These are phyloP conservation scores for Pomphorhynchus laevis DNA, from an alignment of 1,140 invertebrate species.

Conservation along the genomic window DNA sequence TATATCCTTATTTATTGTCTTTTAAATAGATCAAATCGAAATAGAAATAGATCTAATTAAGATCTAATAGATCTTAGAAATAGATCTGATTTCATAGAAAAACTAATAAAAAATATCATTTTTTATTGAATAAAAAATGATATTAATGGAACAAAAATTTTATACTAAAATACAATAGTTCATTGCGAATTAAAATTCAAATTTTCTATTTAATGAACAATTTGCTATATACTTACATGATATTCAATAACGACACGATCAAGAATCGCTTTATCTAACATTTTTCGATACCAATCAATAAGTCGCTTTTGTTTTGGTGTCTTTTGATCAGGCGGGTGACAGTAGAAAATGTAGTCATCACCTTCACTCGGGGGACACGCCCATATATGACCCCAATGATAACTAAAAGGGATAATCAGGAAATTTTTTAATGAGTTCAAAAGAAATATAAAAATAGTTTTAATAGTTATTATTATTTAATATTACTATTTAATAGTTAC, in stretches of 20 bases:
- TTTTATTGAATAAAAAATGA: no score
- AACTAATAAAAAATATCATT: no score
- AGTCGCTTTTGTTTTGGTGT: constrained; percentile 80
- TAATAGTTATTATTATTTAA: constrained; percentile 75
- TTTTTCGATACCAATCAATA: constrained; percentile 92
- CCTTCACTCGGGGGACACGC: constrained; percentile 83
- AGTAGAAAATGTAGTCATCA: constrained; percentile 89
- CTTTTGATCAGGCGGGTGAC: constrained; percentile 73
- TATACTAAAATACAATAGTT: no score
- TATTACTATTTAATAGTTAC: no score
- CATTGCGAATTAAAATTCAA: no score
- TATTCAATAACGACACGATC: constrained; percentile 77
- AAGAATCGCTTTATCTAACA: constrained; percentile 76
- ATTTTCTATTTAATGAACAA: no score
- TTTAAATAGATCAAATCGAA: no score
- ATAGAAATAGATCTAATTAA: no score
- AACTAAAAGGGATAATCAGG: not conserved
- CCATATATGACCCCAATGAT: constrained; percentile 52
- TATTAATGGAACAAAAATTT: no score
- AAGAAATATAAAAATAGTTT: constrained; percentile 26
- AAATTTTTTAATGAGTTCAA: not conserved
- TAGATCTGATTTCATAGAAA: no score
- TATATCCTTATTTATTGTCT: no score
- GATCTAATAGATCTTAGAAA: no score
- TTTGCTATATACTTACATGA: constrained; percentile 32